Evolutionary conservation across 2,888 invertebrate genomes (phyloP).

Genomic region (Tetragonisca angustula): DNA sequence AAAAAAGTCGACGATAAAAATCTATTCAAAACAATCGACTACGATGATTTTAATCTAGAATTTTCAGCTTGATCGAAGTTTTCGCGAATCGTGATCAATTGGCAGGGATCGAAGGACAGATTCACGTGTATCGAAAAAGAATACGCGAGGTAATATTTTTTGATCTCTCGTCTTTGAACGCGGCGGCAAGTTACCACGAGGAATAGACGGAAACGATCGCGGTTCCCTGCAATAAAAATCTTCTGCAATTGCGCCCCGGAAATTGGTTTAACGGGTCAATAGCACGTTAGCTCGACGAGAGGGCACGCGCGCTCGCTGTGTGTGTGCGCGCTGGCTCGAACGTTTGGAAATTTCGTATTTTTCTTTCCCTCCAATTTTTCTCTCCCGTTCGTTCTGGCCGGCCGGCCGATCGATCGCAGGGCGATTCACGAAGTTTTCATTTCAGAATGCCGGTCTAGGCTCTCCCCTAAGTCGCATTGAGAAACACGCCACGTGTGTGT

Average conservation of each 20-base stretch:
- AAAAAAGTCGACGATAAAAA: too few species aligned
- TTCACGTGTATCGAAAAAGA: neutral
- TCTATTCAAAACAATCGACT: neutral
- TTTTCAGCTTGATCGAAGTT: neutral
- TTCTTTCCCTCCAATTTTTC: neutral
- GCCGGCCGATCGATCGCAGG: slow-evolving; percentile 11
- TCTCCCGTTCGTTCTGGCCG: neutral
- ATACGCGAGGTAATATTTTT: neutral
- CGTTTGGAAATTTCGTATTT: slow-evolving; percentile 28
- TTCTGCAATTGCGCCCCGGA: slow-evolving; percentile 33
- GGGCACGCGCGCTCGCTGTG: slow-evolving; percentile 18
- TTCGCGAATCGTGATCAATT: neutral
- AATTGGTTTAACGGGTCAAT: slow-evolving; percentile 54
- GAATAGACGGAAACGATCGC: neutral
- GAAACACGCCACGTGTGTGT: neutral
- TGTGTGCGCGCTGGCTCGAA: neutral
- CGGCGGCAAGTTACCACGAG: neutral
- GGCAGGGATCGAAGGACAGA: too few species aligned
- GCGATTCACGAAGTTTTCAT: neutral
- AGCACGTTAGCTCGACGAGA: slow-evolving; percentile 23
- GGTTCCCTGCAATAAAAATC: slow-evolving; percentile 50
- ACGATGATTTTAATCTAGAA: too few species aligned
- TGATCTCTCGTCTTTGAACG: neutral
- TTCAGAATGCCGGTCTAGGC: neutral
- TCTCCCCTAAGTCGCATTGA: neutral